Evolutionary conservation across 2,113 vertebrate genomes (phyloP), one percentile per base, ranked within the genome.

Genomic region (Megaceryle torquata): DNA sequence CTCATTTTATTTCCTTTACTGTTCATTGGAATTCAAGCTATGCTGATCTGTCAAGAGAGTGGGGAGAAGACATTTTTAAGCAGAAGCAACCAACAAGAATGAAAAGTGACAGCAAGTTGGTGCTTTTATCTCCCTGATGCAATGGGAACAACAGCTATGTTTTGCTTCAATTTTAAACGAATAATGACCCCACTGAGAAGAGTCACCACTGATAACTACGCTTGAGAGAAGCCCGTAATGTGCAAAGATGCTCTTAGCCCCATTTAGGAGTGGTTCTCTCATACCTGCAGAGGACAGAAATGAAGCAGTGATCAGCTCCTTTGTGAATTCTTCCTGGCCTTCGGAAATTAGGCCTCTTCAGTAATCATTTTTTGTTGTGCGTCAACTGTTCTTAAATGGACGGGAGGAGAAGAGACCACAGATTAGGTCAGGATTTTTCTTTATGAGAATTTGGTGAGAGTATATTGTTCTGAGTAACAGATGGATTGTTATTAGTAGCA

Each of bases 231-330:
- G 29, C 20, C 50, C 5, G 2, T 59, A 54, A 37, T 25, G 35
- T 44, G 31, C 28, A 50, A 35, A 82, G 41, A 50, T 44, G 61
- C 16, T 76, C 25, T 82, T 29, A 69, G 59, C 24, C 39, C 39
- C 57, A 14, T 26, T 0, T 1, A 74, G 37, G 37, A 28, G 15
- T 33, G 5, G 31, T 44, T 75, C 35, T 70, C 24, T 75, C 0
- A 0, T 43, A 18, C 25, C 41, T 65, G 25, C 21, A 46, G 24
- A 11, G 1, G 3, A 60, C 15, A 60, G 43, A 68, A 88, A n/a
- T 0, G 0, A 68, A 57, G 57, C 35, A 43, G 17, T 31, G 8
- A 1, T 37, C 0, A 0, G 21, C 18, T 77, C 41, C 31, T 60
- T 50, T 51, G 31, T 25, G 14, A 50, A n/a, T 53, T 64, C 39